Evolutionary conservation across 2,797 vertebrate genomes (phyloP).

Genomic region (Muscicapa comitata): DNA sequence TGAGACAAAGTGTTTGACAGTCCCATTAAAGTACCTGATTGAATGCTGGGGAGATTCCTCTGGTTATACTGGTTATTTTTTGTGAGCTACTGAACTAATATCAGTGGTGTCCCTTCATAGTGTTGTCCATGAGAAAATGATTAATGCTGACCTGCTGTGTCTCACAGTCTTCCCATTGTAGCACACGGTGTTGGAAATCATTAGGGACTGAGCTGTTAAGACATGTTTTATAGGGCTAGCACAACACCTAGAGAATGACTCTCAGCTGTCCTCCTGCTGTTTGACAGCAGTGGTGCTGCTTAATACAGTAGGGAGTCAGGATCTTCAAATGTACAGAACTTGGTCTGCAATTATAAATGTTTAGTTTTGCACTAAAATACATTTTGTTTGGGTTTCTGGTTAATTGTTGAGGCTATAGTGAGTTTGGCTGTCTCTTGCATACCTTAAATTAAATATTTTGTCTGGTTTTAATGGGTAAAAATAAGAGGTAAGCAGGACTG

Average conservation of each 20-base stretch:
- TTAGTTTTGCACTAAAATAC: background rate
- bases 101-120: background rate
- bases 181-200: accelerated
- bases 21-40: background rate
- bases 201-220: background rate
- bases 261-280: background rate
- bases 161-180: background rate
- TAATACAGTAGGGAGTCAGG: background rate
- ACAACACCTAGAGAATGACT: background rate
- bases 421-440: background rate
- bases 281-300: background rate
- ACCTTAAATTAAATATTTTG: background rate
- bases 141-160: background rate
- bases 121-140: background rate
- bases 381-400: background rate
- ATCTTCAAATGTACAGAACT: background rate
- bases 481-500: background rate
- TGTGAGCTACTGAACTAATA: background rate
- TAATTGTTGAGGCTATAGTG: background rate
- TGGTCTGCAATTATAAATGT: background rate
- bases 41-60: background rate
- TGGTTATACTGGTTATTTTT: background rate
- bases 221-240: background rate
- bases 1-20: background rate
- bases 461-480: background rate